Evolutionary conservation across 2,797 vertebrate genomes (phyloP).

Genomic region (Picus viridis): DNA sequence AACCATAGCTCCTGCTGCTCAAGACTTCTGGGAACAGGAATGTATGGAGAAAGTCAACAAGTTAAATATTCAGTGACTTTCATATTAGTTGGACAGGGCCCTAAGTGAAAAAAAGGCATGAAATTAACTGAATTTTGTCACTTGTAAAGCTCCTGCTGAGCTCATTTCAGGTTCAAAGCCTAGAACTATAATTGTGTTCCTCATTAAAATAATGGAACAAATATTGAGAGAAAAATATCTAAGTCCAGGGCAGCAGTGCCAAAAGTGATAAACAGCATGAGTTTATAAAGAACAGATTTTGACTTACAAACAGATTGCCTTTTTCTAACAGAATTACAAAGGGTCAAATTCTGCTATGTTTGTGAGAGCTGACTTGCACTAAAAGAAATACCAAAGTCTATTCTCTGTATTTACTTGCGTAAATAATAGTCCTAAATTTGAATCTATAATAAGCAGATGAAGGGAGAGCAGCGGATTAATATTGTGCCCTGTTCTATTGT

Average conservation of each 20-base stretch:
- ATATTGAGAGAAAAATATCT: constrained; percentile 41
- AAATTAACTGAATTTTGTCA: constrained; percentile 50
- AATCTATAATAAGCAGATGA: neutral
- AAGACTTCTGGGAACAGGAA: neutral
- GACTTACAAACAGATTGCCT: neutral
- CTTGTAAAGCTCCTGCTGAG: constrained; percentile 14
- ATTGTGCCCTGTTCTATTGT: neutral
- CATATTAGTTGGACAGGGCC: neutral
- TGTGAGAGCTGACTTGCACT: neutral
- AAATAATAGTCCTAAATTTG: neutral
- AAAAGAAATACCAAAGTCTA: neutral
- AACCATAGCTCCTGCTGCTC: neutral
- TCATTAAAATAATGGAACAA: constrained; percentile 34
- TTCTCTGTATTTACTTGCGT: neutral
- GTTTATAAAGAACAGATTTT: constrained; percentile 16
- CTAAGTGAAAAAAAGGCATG: constrained; percentile 19
- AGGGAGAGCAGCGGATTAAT: neutral
- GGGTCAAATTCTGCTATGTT: neutral
- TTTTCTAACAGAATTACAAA: neutral
- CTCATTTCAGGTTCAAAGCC: constrained; percentile 45
- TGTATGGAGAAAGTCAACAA: neutral
- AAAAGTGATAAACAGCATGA: neutral
- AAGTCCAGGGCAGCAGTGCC: neutral
- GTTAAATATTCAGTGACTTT: neutral
- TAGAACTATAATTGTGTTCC: constrained; percentile 20